phyloP scores from a whole-genome alignment of 2,888 invertebrate genomes.

The Hartigia nigra region DNA sequence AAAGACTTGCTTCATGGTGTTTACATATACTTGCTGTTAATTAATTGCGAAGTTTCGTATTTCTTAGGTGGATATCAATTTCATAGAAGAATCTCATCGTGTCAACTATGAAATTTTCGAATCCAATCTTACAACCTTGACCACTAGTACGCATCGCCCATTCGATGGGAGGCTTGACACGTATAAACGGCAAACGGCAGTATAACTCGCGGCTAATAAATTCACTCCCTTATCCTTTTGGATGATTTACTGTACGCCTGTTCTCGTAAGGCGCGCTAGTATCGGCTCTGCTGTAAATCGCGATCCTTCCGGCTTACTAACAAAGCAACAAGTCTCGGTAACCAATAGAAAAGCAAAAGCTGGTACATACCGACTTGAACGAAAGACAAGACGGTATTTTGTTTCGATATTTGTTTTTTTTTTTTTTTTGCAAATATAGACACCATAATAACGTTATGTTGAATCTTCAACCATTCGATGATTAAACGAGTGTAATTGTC shows the following conservation, averaged over 20 bases:
- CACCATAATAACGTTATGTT: background rate
- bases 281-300: background rate
- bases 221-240: background rate
- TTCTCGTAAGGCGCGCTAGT: background rate
- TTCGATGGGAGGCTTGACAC: background rate
- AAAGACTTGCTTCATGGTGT: background rate
- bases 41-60: background rate
- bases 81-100: background rate
- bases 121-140: background rate
- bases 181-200: background rate
- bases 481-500: background rate
- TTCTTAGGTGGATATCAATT: background rate
- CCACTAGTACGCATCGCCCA: background rate
- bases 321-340: background rate
- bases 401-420: background rate
- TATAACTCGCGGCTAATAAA: background rate
- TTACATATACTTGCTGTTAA: background rate
- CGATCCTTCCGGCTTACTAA: background rate
- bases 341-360: background rate
- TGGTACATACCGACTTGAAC: background rate
- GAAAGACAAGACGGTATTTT: background rate
- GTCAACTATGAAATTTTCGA: background rate
- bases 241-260: background rate
- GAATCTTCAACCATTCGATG: background rate
- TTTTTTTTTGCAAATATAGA: background rate